These are phyloP conservation scores for Reticulitermes speratus DNA, from an alignment of 1,140 invertebrate species.

Conservation along the genomic window DNA sequence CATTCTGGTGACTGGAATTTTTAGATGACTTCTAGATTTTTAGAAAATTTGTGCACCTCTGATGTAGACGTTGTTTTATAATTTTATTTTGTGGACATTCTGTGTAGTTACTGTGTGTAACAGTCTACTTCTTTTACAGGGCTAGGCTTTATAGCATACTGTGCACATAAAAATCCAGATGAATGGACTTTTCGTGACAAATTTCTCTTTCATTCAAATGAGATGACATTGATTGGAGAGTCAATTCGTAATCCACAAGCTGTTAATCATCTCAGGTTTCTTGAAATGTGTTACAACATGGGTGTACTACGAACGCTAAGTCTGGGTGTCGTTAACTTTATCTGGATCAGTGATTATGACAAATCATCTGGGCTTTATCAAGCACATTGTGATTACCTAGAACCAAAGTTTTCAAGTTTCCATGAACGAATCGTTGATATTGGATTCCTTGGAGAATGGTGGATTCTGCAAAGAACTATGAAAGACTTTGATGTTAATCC, in stretches of 20 bases:
- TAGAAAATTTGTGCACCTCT: no score
- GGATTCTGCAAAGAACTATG: slow-evolving; percentile 47
- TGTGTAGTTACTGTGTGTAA: no score
- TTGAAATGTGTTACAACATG: neutral
- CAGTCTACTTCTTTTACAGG: neutral
- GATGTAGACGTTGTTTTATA: no score
- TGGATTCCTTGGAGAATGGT: slow-evolving; percentile 48
- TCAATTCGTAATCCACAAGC: slow-evolving; percentile 5
- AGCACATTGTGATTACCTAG: slow-evolving; percentile 47
- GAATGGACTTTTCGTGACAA: slow-evolving; percentile 22
- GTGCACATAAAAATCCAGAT: slow-evolving; percentile 34
- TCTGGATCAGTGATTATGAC: slow-evolving; percentile 46
- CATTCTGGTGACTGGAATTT: no score
- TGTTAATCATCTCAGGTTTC: neutral
- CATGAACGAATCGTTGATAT: slow-evolving; percentile 48
- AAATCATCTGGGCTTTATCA: slow-evolving; percentile 44
- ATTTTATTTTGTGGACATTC: no score
- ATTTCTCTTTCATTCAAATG: slow-evolving; percentile 35
- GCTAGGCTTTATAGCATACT: neutral
- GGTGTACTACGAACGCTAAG: slow-evolving; percentile 42
- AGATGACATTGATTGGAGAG: slow-evolving; percentile 37
- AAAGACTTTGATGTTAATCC: slow-evolving; percentile 50
- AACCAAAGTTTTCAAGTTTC: slow-evolving; percentile 39
- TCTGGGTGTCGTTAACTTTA: slow-evolving; percentile 48
- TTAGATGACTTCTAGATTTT: no score